These are phyloP conservation scores for Cheilosia impressa DNA, from an alignment of 2,888 invertebrate genomes.

Conservation along the genomic window DNA sequence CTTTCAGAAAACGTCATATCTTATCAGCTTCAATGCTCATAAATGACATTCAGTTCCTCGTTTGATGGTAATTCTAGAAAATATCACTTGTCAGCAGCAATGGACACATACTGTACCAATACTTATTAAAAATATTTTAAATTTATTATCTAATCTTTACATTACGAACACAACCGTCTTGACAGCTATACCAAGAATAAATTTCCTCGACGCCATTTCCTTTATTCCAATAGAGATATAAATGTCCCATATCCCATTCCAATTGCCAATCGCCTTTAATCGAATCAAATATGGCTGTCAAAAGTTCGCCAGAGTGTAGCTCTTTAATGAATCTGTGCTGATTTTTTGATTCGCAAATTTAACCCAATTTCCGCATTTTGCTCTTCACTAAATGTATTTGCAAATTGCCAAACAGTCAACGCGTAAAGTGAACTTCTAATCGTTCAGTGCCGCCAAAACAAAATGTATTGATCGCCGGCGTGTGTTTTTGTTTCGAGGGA, in stretches of 20 bases:
- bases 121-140: too few relatives aligned
- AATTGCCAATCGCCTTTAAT: conserved; percentile 53
- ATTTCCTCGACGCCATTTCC: conserved; percentile 62
- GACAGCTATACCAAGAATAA: neutral
- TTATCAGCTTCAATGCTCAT: too few relatives aligned
- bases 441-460: conserved; percentile 8
- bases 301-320: conserved; percentile 61
- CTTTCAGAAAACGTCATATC: too few relatives aligned
- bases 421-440: neutral
- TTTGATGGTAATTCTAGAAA: too few relatives aligned
- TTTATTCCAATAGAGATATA: conserved; percentile 29
- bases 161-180: conserved; percentile 13
- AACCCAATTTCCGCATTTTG: conserved; percentile 12
- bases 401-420: neutral
- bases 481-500: conserved; percentile 62
- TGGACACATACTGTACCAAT: too few relatives aligned
- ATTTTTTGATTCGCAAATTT: conserved; percentile 22
- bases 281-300: conserved; percentile 74
- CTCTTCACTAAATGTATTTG: conserved; percentile 23
- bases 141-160: neutral
- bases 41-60: too few relatives aligned
- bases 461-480: conserved; percentile 66
- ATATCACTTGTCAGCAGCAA: too few relatives aligned
- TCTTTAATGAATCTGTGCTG: conserved; percentile 42
- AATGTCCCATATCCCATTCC: conserved; percentile 40